Percentiles rank a stretch among this genome's conserved stretches.
phyloP scores from a whole-genome alignment of 2,797 vertebrate genomes.

The Scolopax bukidnonensis region DNA sequence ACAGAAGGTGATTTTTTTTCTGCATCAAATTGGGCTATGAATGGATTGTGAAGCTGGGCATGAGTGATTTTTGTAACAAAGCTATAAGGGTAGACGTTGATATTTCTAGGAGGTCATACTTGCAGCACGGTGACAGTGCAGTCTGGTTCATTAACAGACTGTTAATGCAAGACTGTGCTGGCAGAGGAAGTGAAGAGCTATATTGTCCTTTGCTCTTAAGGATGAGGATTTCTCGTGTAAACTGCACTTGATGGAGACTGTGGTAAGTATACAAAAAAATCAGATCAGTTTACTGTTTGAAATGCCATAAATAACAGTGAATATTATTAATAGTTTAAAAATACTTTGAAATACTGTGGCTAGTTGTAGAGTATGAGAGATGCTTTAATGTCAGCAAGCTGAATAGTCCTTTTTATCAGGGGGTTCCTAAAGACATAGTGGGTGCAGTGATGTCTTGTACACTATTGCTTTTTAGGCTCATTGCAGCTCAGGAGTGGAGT shows the following conservation, averaged over 20 bases:
- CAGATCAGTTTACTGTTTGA: neutral
- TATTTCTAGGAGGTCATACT: neutral
- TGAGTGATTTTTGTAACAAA: neutral
- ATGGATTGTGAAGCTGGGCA: neutral
- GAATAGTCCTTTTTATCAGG: neutral
- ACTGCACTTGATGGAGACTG: neutral
- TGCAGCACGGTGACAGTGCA: neutral
- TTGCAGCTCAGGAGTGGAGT: neutral
- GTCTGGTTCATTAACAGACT: neutral
- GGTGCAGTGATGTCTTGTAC: neutral
- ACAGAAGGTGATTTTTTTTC: neutral
- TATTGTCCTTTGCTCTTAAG: neutral
- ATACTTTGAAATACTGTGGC: neutral
- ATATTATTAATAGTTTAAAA: neutral
- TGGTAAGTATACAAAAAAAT: neutral
- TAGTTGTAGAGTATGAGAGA: neutral
- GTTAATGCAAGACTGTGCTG: neutral
- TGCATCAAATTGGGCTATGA: neutral
- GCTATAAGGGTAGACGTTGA: neutral
- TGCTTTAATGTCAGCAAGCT: neutral
- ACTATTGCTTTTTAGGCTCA: neutral
- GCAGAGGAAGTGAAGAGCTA: neutral
- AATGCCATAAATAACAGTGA: neutral
- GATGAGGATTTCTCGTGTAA: neutral
- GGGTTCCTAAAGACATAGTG: neutral